Conservation (phyloP, 35 echinoderm and acorn worm genomes). For the Amphiura filiformis region DNA sequence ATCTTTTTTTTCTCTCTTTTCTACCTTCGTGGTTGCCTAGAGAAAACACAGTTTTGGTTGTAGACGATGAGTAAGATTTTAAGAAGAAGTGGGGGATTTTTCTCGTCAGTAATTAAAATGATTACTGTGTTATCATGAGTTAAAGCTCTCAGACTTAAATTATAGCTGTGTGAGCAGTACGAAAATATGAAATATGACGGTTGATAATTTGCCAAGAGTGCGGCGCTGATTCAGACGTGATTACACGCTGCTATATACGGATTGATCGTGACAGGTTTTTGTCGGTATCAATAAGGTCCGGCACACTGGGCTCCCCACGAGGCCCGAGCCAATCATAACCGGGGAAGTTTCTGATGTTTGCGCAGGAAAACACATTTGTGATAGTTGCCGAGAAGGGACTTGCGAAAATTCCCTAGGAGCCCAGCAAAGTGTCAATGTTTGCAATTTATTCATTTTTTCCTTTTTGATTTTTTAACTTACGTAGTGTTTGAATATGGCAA, state of each 20-base stretch:
- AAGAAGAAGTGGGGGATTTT: not conserved
- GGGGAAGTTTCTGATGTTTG: not conserved
- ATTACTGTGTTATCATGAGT: conserved; percentile 4
- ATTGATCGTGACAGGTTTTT: conserved; percentile 5
- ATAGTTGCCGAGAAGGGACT: conserved; percentile 1
- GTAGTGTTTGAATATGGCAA: not conserved
- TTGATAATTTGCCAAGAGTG: not conserved
- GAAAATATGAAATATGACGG: not conserved
- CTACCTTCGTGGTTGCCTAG: too few species aligned
- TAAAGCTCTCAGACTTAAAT: not conserved
- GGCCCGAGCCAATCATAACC: not conserved
- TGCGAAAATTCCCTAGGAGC: not conserved
- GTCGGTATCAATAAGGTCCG: conserved; percentile 7
- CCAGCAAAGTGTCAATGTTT: not conserved
- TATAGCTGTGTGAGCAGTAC: not conserved
- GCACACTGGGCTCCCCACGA: not conserved
- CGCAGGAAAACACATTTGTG: conserved; percentile 8
- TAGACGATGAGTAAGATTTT: not conserved
- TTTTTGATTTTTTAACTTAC: not conserved
- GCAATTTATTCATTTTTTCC: conserved; percentile 12
- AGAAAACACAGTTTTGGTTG: not conserved
- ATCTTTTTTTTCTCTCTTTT: not conserved
- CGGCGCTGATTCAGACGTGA: not conserved
- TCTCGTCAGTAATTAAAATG: not conserved
- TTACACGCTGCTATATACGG: not conserved